Conservation (phyloP, 1,140 invertebrate species). For the Bombus polaris region DNA sequence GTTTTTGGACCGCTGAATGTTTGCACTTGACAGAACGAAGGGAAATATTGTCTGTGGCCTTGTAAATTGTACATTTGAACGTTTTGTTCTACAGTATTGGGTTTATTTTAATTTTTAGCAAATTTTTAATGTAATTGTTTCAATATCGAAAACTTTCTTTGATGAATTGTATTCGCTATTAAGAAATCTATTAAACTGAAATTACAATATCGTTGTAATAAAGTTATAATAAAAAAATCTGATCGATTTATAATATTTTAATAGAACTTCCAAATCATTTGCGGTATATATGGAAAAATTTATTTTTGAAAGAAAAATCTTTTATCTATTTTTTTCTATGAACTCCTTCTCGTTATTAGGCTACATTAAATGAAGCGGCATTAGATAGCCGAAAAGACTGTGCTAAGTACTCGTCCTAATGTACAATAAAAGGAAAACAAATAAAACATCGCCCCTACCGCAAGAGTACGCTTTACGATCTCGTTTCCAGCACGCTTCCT, state of each 20-base stretch:
- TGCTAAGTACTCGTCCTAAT: not conserved
- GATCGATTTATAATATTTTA: not conserved
- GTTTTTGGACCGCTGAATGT: not conserved
- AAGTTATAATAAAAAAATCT: not conserved
- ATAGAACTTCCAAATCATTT: not conserved
- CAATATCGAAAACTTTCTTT: not conserved
- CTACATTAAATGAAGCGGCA: not conserved
- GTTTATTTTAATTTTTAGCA: no score
- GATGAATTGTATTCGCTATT: not conserved
- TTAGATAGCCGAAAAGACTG: not conserved
- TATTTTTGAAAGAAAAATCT: no score
- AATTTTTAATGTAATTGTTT: not conserved
- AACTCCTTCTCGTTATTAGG: not conserved
- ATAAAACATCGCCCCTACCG: not conserved
- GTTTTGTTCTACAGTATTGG: not conserved
- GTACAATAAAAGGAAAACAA: not conserved
- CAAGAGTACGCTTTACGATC: conserved; percentile 18
- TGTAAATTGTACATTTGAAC: not conserved
- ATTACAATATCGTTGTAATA: no score
- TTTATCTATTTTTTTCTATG: not conserved
- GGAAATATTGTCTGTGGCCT: not conserved
- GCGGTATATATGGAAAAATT: not conserved
- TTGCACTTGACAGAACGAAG: not conserved
- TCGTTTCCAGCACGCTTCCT: not conserved
- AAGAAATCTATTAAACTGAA: no score